Evolutionary conservation across 2,113 vertebrate genomes (phyloP), one percentile per base, ranked within the genome.

Genomic region (Ictidomys tridecemlineatus): DNA sequence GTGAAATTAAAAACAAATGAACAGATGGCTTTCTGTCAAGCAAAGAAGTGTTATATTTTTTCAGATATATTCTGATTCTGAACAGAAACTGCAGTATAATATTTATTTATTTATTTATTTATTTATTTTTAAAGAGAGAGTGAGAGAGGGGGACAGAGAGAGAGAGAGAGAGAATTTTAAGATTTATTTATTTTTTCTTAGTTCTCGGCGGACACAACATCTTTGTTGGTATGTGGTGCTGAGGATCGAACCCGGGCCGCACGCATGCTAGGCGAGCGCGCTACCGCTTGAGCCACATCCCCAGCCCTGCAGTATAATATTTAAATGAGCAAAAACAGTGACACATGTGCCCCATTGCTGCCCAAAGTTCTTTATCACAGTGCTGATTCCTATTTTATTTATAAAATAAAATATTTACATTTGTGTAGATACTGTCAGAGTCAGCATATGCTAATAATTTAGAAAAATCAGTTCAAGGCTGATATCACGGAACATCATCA

Each of bases 1-100:
- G 58, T 93, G 53, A 92, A 97, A 91, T 98, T 97, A 93, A 98
- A 95, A 93, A 97, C 83, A 97, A 98, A 98, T 82, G 97, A 98
- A 96, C 96, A 98, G 93, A 97, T 98, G 95, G 92, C 79, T 51
- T 94, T 98, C 94, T 97, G 94, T 95, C 85, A 97, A 92, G 83
- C 67, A 96, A 90, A 63, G 28, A 53, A 74, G 51, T 72, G 13
- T 97, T 97, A 94, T 89, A 97, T 98, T 97, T 97, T 37, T 85
- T 94, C 94, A 97, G 91, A 91, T 93, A 72, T 92, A 39, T 93
- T 95, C 88, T 91, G 73, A 63, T 5, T 88, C 87, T 79, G 42
- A 94, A 89, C 89, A 97, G 87, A 97, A 91, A 95, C 94, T 14
- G 37, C 80, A 97, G 42, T 45, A 84, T 85, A 90, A 42, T 95